Evolutionary conservation across 2,113 vertebrate genomes (phyloP).

Genomic region (Sinocyclocheilus grahami): DNA sequence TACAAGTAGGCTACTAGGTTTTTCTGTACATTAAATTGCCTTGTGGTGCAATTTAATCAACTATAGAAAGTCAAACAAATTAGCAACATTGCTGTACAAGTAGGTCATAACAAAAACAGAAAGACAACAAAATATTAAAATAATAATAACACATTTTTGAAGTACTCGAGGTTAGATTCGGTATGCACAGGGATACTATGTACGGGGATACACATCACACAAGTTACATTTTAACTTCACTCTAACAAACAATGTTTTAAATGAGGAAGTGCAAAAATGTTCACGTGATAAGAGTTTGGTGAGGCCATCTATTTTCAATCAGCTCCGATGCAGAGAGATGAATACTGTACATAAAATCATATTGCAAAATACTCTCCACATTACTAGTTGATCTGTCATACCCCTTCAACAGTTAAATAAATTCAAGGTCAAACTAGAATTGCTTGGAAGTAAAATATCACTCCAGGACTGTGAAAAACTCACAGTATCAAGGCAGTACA

Average conservation of each 20-base stretch:
- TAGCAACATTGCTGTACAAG: neutral
- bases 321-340: neutral
- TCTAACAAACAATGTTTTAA: slow-evolving; percentile 49
- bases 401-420: neutral
- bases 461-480: neutral
- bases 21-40: neutral
- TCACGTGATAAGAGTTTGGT: slow-evolving; percentile 8
- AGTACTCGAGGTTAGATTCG: neutral
- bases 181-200: neutral
- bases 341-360: neutral
- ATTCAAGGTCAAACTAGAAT: slow-evolving; percentile 20
- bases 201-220: neutral
- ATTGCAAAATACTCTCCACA: neutral
- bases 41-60: neutral
- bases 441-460: neutral
- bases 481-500: no score
- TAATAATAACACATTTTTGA: no score
- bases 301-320: neutral
- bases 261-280: slow-evolving; percentile 47
- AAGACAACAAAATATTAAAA: neutral
- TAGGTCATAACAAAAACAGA: neutral
- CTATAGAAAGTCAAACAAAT: neutral
- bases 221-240: slow-evolving; percentile 72
- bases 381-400: neutral
- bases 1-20: neutral